Conservation (phyloP, 2,113 vertebrate species). For the Oryzias curvinotus region DNA sequence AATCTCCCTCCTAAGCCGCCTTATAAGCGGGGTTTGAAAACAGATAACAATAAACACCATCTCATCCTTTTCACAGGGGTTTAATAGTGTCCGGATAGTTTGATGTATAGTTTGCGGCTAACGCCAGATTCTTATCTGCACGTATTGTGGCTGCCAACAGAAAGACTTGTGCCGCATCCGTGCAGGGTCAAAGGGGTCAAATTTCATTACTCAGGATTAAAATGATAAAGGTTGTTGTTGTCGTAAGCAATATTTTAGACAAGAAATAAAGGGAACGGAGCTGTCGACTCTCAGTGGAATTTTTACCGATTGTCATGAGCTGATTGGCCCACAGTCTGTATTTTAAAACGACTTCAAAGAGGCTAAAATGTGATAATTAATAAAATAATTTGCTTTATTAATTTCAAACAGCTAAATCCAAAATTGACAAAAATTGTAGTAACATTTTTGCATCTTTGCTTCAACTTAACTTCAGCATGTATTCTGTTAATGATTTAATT, state of each 20-base stretch:
- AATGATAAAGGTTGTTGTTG: slow-evolving; percentile 81
- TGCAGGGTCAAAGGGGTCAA: slow-evolving; percentile 79
- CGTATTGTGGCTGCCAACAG: slow-evolving; percentile 80
- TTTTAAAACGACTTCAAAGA: background rate
- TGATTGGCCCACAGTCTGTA: background rate
- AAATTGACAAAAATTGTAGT: too few species aligned
- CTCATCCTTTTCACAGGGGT: slow-evolving; percentile 74
- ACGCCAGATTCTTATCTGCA: slow-evolving; percentile 78
- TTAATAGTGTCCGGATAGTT: slow-evolving; percentile 85
- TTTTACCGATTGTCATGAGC: slow-evolving; percentile 10
- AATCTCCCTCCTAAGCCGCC: slow-evolving; percentile 82
- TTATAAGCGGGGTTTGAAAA: slow-evolving; percentile 85
- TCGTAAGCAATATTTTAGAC: slow-evolving; percentile 73
- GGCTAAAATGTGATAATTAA: too few species aligned
- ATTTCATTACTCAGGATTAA: slow-evolving; percentile 91
- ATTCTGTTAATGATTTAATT: too few species aligned
- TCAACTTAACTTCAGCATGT: too few species aligned
- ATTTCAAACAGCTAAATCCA: too few species aligned
- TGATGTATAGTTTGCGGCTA: slow-evolving; percentile 81
- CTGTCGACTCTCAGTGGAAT: background rate
- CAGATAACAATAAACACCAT: slow-evolving; percentile 85
- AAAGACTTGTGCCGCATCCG: slow-evolving; percentile 77
- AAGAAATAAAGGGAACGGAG: slow-evolving; percentile 38
- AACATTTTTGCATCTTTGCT: too few species aligned
- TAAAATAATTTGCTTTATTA: too few species aligned